phyloP scores from a whole-genome alignment of 2,888 invertebrate species.

The Acanthosepion esculentum region DNA sequence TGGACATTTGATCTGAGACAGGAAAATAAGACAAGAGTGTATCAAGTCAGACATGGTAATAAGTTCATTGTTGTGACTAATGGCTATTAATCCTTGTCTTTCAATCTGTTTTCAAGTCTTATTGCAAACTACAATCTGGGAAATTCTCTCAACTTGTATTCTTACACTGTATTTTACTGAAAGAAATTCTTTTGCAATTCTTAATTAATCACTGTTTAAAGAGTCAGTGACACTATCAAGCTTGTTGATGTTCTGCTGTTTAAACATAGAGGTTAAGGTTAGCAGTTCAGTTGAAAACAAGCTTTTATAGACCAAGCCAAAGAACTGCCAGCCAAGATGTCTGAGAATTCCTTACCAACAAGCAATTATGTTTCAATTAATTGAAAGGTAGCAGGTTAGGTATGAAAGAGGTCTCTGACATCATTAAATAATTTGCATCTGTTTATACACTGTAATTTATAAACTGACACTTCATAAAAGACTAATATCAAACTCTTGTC shows the following conservation, averaged over 20 bases:
- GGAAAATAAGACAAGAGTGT: too few relatives aligned
- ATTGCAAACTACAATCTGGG: too few relatives aligned
- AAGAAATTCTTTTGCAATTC: not conserved
- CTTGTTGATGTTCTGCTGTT: not conserved
- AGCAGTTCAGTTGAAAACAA: not conserved
- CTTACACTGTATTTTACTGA: not conserved
- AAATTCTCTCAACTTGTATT: not conserved
- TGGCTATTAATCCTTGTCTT: too few relatives aligned
- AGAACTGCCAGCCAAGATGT: not conserved
- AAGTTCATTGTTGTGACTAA: too few relatives aligned
- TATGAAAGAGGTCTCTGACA: not conserved
- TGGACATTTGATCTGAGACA: too few relatives aligned
- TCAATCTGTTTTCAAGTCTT: too few relatives aligned
- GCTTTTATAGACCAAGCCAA: not conserved
- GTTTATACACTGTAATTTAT: not conserved
- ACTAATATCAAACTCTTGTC: not conserved
- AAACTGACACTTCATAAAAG: not conserved
- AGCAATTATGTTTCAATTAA: constrained; percentile 33
- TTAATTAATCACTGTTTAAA: constrained; percentile 2
- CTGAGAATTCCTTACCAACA: not conserved
- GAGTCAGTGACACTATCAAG: not conserved
- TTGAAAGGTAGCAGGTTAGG: constrained; percentile 15
- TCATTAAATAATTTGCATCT: not conserved
- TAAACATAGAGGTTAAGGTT: not conserved
- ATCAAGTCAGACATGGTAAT: too few relatives aligned